Evolutionary conservation across 2,888 invertebrate species (phyloP), one percentile per base, ranked within the genome.

Genomic region (Cremastinae sp.): DNA sequence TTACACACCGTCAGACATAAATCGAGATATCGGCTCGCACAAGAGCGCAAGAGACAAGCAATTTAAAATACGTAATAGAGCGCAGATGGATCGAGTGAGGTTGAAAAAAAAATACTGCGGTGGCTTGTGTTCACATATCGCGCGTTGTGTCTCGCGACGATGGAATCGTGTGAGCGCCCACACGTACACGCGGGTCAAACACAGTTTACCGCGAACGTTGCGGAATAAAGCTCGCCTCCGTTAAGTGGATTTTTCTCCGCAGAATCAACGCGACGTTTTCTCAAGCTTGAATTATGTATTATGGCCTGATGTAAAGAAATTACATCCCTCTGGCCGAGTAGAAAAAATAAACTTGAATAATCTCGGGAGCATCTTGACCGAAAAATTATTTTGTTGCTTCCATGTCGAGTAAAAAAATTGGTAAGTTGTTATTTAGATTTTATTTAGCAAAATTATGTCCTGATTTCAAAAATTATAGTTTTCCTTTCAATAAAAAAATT

Each of bases 41-140:
- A 10, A 56, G 0, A 39, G n/a, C 51, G 5, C 22, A 37, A 41
- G 64, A 65, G 55, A 70, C 72, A 73, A 76, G 73, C 76, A 73
- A 76, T 73, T 73, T 76, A 59, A 69, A 73, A 59, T 55, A 70
- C 64, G 59, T 65, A 49, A 76, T 76, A 55, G 69, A 76, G 72
- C 53, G 45, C 59, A 41, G 53, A 73, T 61, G 41, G 51, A 69
- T 69, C 45, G 68, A 35, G 49, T 61, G 55, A 35, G n/a, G n/a
- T n/a, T n/a, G 20, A 53, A 51, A 45, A 12, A 51, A 39, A 8
- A 45, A 53, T 56, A 53, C 35, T 28, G 16, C 43, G 28, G 10
- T 9, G 5, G 37, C n/a, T 37, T 47, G 12, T 39, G 14, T 51
- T 37, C 28, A 43, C n/a, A 53, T n/a, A 59, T 41, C 8, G 14